Evolutionary conservation across 2,113 vertebrate genomes (phyloP), one percentile per base, ranked within the genome.

Genomic region (Tragulus kanchil): DNA sequence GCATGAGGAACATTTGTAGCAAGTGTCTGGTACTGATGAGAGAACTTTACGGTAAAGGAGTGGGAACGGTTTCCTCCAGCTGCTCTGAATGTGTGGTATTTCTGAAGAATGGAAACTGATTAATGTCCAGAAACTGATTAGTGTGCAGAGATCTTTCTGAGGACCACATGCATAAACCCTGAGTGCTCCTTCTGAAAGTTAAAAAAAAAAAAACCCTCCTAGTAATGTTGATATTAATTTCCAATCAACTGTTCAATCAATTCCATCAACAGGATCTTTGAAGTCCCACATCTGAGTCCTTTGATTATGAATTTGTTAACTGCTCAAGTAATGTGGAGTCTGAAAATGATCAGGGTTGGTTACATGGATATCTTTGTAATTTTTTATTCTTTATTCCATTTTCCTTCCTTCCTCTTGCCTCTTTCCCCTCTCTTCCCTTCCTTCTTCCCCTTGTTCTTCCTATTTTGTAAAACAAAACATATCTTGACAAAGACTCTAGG

Each of bases 1-100:
- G 0, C 5, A 9, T 19, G 19, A 54, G 0, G 14, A 6, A 26
- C 0, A 3, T 7, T 21, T 62, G 52, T 2, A 84, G 8, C 3
- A 83, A 92, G 11, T 28, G 1, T 8, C 56, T 13, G 10, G 8
- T 13, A 21, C 12, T 15, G 61, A n/a, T 58, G 56, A 52, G 1
- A 78, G 28, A 86, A 73, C 42, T 14, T 5, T 3, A 36, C 36
- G 81, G 65, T 3, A 61, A 86, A 85, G 6, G 5, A 13, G 56
- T 3, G 13, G n/a, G 5, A 50, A 13, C 1, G 17, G 42, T 36
- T 73, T 82, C 58, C 9, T 69, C 11, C 6, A 94, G 31, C 9
- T 81, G 3, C 1, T 79, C 19, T 48, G 1, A 45, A 28, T 16
- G 4, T 73, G 19, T 31, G 17, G 23, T 28, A 75, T 5, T 92